These are phyloP conservation scores for Archivesica marissinica DNA, from an alignment of 1,140 invertebrate species.

Conservation along the genomic window DNA sequence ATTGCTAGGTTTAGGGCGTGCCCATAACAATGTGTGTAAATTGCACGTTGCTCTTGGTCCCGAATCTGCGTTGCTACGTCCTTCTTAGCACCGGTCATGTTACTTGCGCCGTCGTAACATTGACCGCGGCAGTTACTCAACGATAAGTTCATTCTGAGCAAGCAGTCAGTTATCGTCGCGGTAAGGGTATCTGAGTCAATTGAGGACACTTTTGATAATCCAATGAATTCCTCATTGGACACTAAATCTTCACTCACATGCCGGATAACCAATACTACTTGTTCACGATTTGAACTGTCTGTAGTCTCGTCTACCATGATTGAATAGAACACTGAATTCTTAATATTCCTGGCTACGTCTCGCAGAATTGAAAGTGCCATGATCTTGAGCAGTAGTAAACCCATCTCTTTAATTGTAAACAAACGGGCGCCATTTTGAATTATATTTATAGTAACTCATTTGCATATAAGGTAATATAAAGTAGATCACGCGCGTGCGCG, in stretches of 20 bases:
- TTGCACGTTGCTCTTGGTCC: not conserved
- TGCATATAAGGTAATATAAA: no score
- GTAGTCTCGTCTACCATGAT: conserved; percentile 58
- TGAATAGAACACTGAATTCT: conserved; percentile 22
- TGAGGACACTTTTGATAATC: conserved; percentile 25
- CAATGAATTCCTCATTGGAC: conserved; percentile 31
- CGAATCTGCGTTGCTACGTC: not conserved
- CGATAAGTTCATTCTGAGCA: not conserved
- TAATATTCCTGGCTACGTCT: conserved; percentile 21
- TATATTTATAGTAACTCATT: no score
- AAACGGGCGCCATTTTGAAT: no score
- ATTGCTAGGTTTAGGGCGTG: no score
- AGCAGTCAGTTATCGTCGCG: conserved; percentile 16
- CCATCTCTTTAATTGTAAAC: no score
- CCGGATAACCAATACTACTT: conserved; percentile 51
- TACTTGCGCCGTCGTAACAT: not conserved
- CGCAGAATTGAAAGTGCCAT: no score
- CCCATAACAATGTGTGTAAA: not conserved
- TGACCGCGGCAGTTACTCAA: no score
- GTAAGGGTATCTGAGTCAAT: conserved; percentile 27
- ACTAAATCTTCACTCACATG: conserved; percentile 22
- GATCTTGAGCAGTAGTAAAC: no score
- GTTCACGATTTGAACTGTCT: conserved; percentile 24
- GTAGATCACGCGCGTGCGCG: no score
- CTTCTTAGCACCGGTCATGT: not conserved